Conservation (phyloP, 2,113 vertebrate genomes). For the Sturnus vulgaris region DNA sequence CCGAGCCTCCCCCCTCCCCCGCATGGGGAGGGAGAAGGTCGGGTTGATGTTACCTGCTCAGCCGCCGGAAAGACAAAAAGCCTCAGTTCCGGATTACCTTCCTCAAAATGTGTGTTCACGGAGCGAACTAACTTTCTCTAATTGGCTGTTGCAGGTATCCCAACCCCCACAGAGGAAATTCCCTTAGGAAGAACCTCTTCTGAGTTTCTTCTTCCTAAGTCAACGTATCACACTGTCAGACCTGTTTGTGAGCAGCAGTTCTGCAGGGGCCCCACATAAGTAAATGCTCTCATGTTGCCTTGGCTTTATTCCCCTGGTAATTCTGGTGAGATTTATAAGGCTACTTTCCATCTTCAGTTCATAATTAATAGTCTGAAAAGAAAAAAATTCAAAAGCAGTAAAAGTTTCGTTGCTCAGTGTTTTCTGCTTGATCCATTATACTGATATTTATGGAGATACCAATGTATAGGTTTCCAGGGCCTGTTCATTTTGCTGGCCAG, state of each 20-base stretch:
- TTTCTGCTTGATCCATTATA: neutral
- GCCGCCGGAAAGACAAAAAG: too few relatives aligned
- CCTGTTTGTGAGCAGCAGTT: neutral
- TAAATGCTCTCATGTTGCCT: neutral
- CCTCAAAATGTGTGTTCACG: too few relatives aligned
- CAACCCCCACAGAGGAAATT: too few relatives aligned
- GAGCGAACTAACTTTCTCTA: too few relatives aligned
- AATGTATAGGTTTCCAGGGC: neutral
- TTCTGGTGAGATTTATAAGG: neutral
- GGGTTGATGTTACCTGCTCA: too few relatives aligned
- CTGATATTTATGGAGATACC: accelerated
- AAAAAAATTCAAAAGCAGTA: neutral
- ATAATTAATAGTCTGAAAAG: neutral
- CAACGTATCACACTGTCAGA: neutral
- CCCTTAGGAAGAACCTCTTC: too few relatives aligned
- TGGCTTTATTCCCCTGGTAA: neutral
- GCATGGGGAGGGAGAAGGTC: too few relatives aligned
- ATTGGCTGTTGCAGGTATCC: too few relatives aligned
- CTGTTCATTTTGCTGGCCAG: neutral
- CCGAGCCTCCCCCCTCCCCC: too few relatives aligned
- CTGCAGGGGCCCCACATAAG: neutral
- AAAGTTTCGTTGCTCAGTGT: neutral
- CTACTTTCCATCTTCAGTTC: neutral
- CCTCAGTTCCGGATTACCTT: too few relatives aligned
- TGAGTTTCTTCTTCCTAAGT: too few relatives aligned